Evolutionary conservation across 2,113 vertebrate species (phyloP), one percentile per base, ranked within the genome.

Genomic region (Neogobius melanostomus): DNA sequence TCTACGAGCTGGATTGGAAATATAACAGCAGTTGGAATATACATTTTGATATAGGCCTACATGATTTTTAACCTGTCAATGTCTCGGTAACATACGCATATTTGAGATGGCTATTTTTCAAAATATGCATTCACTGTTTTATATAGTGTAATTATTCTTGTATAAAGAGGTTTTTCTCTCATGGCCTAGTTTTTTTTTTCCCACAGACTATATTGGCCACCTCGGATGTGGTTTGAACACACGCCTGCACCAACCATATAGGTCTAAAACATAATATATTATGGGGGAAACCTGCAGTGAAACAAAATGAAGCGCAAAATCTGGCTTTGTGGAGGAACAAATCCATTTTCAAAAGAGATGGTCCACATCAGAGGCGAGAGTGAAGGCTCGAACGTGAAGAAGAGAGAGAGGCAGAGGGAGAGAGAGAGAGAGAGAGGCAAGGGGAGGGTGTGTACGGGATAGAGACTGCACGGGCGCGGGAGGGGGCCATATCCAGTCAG

Each of bases 301-400:
- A 59, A 64, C 4, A 45, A 42, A 5, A n/a, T 56, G 14, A 15
- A 59, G 21, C 11, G 36, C 53, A 17, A 43, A 59, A 36, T 42
- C 56, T 15, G 36, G 11, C 57, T 60, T 57, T 57, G 54, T 6
- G 54, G 17, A 12, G 57, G 86, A 59, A 76, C 77, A 81, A 74
- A 94, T 91, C 81, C 90, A 85, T 91, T 74, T 90, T 87, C 91
- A 87, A 91, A 93, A 90, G 89, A 80, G 84, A 91, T 71, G 90
- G 93, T 87, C 81, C 92, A 92, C 83, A 90, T 92, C 79, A 43
- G 83, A 91, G 89, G 70, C 88, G 87, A 90, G 68, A 36, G 79
- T 63, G 74, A 67, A 69, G 54, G 60, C 67, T 74, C 15, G 77
- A 79, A 64, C 54, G 79, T 36, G 80, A 79, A 72, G 66, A 59